Conservation (phyloP, 2,888 invertebrate genomes). For the Alloscopus bannaensis region DNA sequence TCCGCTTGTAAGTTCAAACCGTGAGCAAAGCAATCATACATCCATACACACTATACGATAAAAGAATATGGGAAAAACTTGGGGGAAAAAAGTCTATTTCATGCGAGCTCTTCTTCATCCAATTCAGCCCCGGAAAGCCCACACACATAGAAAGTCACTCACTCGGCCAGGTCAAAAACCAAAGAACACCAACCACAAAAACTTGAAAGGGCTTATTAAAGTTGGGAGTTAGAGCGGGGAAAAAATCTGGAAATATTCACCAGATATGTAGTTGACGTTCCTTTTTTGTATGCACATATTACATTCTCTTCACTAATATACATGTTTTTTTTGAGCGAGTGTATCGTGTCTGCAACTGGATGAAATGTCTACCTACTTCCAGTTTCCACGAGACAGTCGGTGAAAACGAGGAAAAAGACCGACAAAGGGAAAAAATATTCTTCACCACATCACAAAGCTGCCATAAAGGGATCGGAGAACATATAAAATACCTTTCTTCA, state of each 20-base stretch:
- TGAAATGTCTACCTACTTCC: not conserved
- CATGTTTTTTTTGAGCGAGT: not conserved
- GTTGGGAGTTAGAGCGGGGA: slow-evolving; percentile 27
- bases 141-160: slow-evolving; percentile 47
- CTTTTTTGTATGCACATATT: slow-evolving; percentile 9
- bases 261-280: too few relatives aligned
- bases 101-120: slow-evolving; percentile 51
- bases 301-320: too few relatives aligned
- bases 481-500: slow-evolving; percentile 8
- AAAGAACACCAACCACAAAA: slow-evolving; percentile 31
- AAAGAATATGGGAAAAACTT: slow-evolving; percentile 31
- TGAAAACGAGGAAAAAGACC: slow-evolving; percentile 30
- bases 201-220: slow-evolving; percentile 32
- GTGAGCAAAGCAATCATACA: slow-evolving; percentile 20
- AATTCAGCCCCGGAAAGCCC: slow-evolving; percentile 35
- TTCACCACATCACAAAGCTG: slow-evolving; percentile 48
- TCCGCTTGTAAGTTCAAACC: slow-evolving; percentile 3
- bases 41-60: not conserved
- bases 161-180: slow-evolving; percentile 25
- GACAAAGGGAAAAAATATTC: slow-evolving; percentile 33
- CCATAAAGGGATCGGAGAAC: slow-evolving; percentile 9
- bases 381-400: slow-evolving; percentile 11
- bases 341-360: slow-evolving; percentile 23
- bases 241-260: slow-evolving; percentile 39
- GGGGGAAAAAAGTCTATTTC: slow-evolving; percentile 44